Evolutionary conservation across 2,888 invertebrate genomes (phyloP).

Genomic region (Rotaria magnacalcarata): DNA sequence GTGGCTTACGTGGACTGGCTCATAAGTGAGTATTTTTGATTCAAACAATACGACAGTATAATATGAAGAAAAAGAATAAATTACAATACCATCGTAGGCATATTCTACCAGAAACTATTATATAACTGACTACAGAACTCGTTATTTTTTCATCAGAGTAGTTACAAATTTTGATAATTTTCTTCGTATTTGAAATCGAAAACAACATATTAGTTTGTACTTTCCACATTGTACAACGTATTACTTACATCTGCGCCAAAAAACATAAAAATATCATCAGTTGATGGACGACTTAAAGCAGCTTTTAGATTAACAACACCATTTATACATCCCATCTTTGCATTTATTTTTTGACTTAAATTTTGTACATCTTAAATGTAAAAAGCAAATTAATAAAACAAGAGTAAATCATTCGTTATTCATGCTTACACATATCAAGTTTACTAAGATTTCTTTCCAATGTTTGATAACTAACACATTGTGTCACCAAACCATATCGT

Average conservation of each 20-base stretch:
- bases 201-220: too few relatives aligned
- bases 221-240: too few relatives aligned
- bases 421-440: slow-evolving; percentile 21
- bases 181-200: too few relatives aligned
- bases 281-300: slow-evolving; percentile 10
- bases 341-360: slow-evolving; percentile 29
- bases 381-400: not conserved
- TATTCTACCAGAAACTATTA: too few relatives aligned
- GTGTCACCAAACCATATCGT: slow-evolving; percentile 23
- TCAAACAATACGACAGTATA: too few relatives aligned
- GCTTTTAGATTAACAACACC: not conserved
- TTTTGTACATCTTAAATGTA: not conserved
- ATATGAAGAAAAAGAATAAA: too few relatives aligned
- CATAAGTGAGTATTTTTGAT: too few relatives aligned
- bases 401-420: not conserved
- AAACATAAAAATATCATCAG: slow-evolving; percentile 23
- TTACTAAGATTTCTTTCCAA: not conserved
- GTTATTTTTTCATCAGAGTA: too few relatives aligned
- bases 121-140: too few relatives aligned
- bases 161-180: too few relatives aligned
- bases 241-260: slow-evolving; percentile 18
- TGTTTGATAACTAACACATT: slow-evolving; percentile 30
- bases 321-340: slow-evolving; percentile 28
- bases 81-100: too few relatives aligned
- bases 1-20: too few relatives aligned